Evolutionary conservation across 37 sponge, comb jelly and placozoan species (phyloP), one percentile per base, ranked within the genome.

Genomic region (Chondrosia reniformis): DNA sequence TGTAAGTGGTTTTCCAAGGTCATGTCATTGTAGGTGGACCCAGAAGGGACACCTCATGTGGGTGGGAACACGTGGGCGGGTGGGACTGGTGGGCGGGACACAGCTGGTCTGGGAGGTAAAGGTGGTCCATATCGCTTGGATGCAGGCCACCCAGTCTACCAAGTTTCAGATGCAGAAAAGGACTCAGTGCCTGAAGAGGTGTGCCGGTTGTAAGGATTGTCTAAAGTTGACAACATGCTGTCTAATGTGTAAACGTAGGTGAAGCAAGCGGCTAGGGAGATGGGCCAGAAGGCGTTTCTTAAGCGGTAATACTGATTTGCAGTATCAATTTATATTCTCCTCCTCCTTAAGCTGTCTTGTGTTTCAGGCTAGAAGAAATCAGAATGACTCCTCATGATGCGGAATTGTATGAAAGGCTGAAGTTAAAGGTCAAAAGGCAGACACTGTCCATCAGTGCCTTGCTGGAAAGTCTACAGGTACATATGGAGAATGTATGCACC

Each of bases 41-140:
- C 87, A 0, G 56, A 77, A 33, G 89, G 89, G 76, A 85, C 76
- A 13, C 96, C 96, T 12, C 96, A 95, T 77, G 93, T 95, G 42
- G 96, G 96, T 21, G 96, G 96, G 12, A 95, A 95, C 81, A 91
- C 93, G 1, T 95, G 96, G 96, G 96, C 96, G 38, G 96, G 96
- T 9, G 96, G 96, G 4, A 95, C 96, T 41, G 96, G 96, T 22
- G 96, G 96, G 55, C 72, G 96, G 55, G 93, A 92, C 67, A 95
- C 96, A 34, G 93, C 96, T 43, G 96, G 96, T 9, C 77, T 95
- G 59, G 96, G 96, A 4, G 96, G 96, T 6, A 92, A 87, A 62
- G 96, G 96, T 58, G 96, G 96, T 33, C 96, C 96, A 4, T 95
- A 95, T 74, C 77, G 96, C 21, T 80, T 95, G 32, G 96, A 95